phyloP scores from a whole-genome alignment of 2,797 vertebrate species.

The Phyllotis vaccarum region DNA sequence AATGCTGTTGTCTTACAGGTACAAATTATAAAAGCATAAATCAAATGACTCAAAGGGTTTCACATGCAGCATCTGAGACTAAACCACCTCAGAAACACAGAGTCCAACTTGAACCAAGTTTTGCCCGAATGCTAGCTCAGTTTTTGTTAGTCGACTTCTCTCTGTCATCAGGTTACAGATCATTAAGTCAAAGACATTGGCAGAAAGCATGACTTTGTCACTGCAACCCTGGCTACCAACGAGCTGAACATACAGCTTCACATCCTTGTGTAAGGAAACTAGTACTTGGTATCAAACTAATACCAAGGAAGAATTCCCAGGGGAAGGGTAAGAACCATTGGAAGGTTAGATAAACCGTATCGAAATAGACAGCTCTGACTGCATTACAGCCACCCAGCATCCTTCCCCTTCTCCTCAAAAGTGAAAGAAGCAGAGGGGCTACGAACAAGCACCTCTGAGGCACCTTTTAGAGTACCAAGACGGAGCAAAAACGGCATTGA shows the following conservation, averaged over 20 bases:
- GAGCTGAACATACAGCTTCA: background rate
- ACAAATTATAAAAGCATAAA: background rate
- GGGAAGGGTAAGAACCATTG: background rate
- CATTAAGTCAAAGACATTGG: background rate
- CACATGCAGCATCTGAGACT: background rate
- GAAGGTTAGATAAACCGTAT: background rate
- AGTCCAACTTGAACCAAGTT: background rate
- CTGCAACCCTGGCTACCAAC: fast-evolving
- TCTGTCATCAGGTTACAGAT: background rate
- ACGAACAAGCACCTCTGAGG: background rate
- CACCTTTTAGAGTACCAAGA: background rate
- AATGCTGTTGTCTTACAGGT: background rate
- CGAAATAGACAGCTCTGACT: background rate
- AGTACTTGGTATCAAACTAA: background rate
- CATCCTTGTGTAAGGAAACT: background rate
- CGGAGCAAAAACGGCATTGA: background rate
- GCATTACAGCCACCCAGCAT: background rate
- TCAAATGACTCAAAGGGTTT: background rate
- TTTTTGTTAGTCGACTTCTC: background rate
- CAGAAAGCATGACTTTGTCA: background rate
- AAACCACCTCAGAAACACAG: background rate
- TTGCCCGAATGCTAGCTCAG: background rate
- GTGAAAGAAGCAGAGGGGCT: background rate
- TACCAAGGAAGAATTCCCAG: background rate
- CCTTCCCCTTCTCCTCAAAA: background rate